Base-by-base conservation (phyloP, 2,888 invertebrate species). In the Megamerina dolium region DNA sequence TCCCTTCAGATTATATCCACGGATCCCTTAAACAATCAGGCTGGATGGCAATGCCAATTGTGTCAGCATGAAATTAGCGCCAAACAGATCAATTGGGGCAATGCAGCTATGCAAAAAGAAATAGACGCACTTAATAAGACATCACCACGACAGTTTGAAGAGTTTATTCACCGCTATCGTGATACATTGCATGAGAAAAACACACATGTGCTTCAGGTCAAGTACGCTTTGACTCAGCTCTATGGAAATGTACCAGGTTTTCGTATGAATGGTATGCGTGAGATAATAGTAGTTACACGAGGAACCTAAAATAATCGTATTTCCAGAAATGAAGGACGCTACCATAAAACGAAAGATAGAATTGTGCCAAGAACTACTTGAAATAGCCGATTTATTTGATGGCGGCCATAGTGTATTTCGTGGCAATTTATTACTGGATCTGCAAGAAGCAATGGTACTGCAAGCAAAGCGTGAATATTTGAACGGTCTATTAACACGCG, bases 201-300 rank as follows among this genome's bases (percentile, higher is more conserved):
- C 56, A 81, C 79, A 56, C 77, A 84, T 53, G 73, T 82, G 1
- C 64, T 85, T 14, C 79, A 82, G 60, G 78, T 82, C 2, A 85
- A 85, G 60, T 77, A 83, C 60, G 80, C 81, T 3, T 68, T 86
- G 26, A 73, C 78, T 36, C 84, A 85, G 63, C 74, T 85, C 50
- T 84, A 84, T 60, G 83, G 83, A 46, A 79, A 78, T 63, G 68
- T 72, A 5, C 73, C 76, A 43, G 80, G 78, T 53, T 80, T 75
- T 56, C 58, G 60, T 23, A 68, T 79, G 53, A 57, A 74, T 59
- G 81, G 82, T 81, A 44, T 41, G 36, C 38, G 13, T 14, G 31
- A 32, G 29, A 31, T 10, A 17, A 39, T 30, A n/a, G n/a, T n/a
- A n/a, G n/a, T n/a, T n/a, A n/a, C n/a, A n/a, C n/a, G n/a, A n/a